These are phyloP conservation scores for Sebastiscus albofasciatus DNA, from an alignment of 2,797 vertebrate species.

Conservation along the genomic window DNA sequence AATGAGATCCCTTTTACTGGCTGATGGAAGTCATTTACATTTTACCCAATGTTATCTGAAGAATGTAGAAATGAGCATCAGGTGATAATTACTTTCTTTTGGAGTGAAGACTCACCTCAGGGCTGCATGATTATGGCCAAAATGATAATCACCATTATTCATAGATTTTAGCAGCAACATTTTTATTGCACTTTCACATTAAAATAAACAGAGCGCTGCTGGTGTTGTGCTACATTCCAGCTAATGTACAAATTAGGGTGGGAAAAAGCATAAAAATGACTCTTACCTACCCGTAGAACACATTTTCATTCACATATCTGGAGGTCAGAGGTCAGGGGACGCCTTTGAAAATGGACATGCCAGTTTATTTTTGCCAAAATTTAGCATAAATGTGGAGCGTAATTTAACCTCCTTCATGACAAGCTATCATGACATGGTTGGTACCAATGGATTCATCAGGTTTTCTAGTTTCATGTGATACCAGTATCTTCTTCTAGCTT, in stretches of 20 bases:
- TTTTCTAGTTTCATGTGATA: neutral
- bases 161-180: too few relatives aligned
- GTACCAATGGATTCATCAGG: neutral
- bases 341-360: accelerated
- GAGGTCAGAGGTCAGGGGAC: too few relatives aligned
- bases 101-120: conserved; percentile 24
- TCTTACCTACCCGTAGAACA: too few relatives aligned
- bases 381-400: accelerated
- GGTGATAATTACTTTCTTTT: conserved; percentile 62
- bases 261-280: too few relatives aligned
- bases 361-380: accelerated
- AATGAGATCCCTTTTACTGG: conserved; percentile 21
- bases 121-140: too few relatives aligned
- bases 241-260: accelerated
- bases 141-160: too few relatives aligned
- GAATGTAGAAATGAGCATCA: conserved; percentile 42
- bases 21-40: conserved; percentile 29
- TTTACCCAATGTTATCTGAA: conserved; percentile 24
- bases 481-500: too few relatives aligned
- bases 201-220: too few relatives aligned
- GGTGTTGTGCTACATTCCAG: too few relatives aligned
- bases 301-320: too few relatives aligned
- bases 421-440: too few relatives aligned
- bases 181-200: too few relatives aligned
- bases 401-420: accelerated